Evolutionary conservation across 2,113 vertebrate species (phyloP).

Genomic region (Microcebus murinus): DNA sequence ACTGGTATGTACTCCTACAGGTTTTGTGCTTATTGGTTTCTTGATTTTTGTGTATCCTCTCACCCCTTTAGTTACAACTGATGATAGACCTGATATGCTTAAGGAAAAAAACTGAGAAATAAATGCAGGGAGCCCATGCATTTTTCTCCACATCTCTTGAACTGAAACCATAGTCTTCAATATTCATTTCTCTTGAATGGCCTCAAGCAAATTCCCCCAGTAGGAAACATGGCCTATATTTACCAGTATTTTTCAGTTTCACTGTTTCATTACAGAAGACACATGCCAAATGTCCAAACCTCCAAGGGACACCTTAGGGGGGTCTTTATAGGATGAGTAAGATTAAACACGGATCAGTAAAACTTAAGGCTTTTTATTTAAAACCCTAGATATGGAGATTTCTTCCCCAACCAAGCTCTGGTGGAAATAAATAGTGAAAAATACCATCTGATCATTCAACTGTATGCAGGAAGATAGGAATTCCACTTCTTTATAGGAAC

Average conservation of each 20-base stretch:
- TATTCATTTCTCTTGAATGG: neutral
- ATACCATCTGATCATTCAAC: neutral
- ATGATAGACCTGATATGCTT: neutral
- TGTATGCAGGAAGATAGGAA: neutral
- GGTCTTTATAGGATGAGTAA: conserved; percentile 34
- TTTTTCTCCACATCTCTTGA: neutral
- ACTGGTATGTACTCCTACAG: neutral
- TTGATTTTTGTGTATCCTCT: neutral
- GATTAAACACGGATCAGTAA: neutral
- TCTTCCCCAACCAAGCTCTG: neutral
- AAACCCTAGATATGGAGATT: neutral
- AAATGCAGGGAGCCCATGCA: neutral
- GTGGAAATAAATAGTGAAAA: neutral
- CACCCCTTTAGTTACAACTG: neutral
- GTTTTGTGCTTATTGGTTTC: neutral
- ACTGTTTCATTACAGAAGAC: conserved; percentile 60
- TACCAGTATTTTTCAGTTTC: neutral
- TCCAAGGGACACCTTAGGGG: neutral
- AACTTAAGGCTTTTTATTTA: neutral
- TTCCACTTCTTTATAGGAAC: neutral
- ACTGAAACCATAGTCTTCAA: neutral
- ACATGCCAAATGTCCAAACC: conserved; percentile 4
- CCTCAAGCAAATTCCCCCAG: neutral
- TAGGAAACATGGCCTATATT: conserved; percentile 40
- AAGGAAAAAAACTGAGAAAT: neutral